These are phyloP conservation scores for Clinocottus analis DNA, from an alignment of 2,113 vertebrate species.

Conservation along the genomic window DNA sequence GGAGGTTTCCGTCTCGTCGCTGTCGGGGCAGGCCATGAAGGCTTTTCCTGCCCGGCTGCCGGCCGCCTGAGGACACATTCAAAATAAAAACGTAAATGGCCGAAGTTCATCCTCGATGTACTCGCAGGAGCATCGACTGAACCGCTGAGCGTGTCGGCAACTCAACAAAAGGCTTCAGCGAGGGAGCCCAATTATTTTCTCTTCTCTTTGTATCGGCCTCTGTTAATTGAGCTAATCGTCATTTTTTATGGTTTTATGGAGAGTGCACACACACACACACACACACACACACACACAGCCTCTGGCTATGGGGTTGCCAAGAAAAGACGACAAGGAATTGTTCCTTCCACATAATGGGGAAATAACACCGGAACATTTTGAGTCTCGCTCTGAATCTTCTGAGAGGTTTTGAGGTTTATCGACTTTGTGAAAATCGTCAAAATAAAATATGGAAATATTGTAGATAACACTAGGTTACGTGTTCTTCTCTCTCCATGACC, in stretches of 20 bases:
- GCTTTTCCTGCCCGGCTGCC: slow-evolving; percentile 92
- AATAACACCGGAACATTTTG: no score
- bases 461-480: no score
- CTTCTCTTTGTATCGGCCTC: neutral
- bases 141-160: neutral
- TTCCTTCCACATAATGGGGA: neutral
- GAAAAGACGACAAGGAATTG: neutral
- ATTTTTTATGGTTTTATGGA: slow-evolving; percentile 2
- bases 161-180: neutral
- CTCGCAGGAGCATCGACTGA: neutral
- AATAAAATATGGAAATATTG: no score
- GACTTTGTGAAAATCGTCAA: no score
- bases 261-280: neutral
- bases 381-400: no score
- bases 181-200: neutral
- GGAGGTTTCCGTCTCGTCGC: slow-evolving; percentile 90
- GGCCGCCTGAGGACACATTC: slow-evolving; percentile 86
- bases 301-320: slow-evolving; percentile 1
- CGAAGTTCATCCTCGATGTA: neutral
- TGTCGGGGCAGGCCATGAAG: slow-evolving; percentile 89
- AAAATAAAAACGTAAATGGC: neutral
- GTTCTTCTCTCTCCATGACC: no score
- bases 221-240: neutral
- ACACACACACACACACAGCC: neutral
- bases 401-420: no score